Base-by-base conservation (phyloP, 2,113 vertebrate genomes). In the Microcebus griseorufus region DNA sequence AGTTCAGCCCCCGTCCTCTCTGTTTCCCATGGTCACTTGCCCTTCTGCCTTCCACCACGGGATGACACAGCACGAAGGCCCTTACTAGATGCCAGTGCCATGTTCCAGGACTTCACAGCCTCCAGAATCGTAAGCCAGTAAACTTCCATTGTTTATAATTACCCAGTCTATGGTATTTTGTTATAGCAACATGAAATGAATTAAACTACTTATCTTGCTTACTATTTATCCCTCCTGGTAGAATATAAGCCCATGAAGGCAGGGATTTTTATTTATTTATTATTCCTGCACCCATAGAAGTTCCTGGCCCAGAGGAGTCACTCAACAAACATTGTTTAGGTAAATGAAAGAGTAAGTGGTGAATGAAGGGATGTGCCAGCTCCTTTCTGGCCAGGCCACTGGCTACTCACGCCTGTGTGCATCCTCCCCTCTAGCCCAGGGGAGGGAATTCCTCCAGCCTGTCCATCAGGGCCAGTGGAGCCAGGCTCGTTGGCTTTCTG, bases 231-330 rank as follows among this genome's bases (percentile, higher is more conserved):
- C 39, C 13, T 92, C 45, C 37, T 89, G 53, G 32, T 60, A 64
- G 80, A 91, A 45, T 13, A 60, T 23, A 88, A 85, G 62, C 32
- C 18, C 27, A 76, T 0, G 25, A 88, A 39, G 29, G 13, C 45
- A 89, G 64, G 5, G 17, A 82, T 85, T 94, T 91, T 45, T 14
- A 75, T 79, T 73, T 85, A 32, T 67, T 65, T 94, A 51, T 84
- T 85, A 55, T 78, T 45, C 20, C 37, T 78, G 20, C 4, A 58
- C 48, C 53, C 37, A 72, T 37, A 87, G 39, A 11, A 64, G 45
- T 89, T 84, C 34, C 55, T 94, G 72, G 60, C 81, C 18, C 32
- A 69, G 22, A 93, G 70, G 53, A 75, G 10, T 88, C 75, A 92
- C 25, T 65, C 42, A 65, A 6, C 53, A 25, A n/a, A 72, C 60